Evolutionary conservation across 2,797 vertebrate genomes (phyloP), one percentile per base, ranked within the genome.

Genomic region (Pterois miles): DNA sequence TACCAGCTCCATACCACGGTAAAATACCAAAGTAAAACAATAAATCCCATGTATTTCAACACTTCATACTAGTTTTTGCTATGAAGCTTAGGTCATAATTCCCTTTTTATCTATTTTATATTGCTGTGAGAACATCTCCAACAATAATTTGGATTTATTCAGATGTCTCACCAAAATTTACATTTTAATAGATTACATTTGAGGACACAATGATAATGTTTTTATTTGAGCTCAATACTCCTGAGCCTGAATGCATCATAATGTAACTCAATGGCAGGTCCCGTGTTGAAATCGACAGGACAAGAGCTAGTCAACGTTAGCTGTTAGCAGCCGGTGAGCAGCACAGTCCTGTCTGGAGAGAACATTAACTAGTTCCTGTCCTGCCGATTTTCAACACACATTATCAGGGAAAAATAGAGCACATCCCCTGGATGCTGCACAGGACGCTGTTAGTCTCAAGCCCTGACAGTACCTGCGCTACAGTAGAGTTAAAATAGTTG

Each of bases 1-100:
- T 48, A 20, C 43, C 43, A 0, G 20, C 20, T 48, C 0, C 0
- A 48, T 1, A 48, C 43, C 43, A 43, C 0, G 0, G 38, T 40
- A 40, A 40, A 40, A 40, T 0, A 40, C 40, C 7, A 43, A 43
- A 43, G 18, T 9, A 48, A 0, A 48, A 48, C 43, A 9, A 20
- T 48, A 20, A n/a, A n/a, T 48, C 18, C 18, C 8, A 9, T 48
- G 3, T 20, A 9, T 18, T 48, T 48, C 40, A 43, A 9, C 43
- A 48, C 43, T 48, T 7, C 3, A 43, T 43, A 0, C 40, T 43
- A 0, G 3, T 43, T 43, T 43, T 43, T 1, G 3, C 18, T 18
- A 43, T 2, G 40, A 18, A 18, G 40, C 18, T 43, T 6, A 18
- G 6, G 43, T 48, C 0, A 48, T 48, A n/a, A 48, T 48, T 48